phyloP scores from a whole-genome alignment of 2,797 vertebrate species.

The Megalops cyprinoides region DNA sequence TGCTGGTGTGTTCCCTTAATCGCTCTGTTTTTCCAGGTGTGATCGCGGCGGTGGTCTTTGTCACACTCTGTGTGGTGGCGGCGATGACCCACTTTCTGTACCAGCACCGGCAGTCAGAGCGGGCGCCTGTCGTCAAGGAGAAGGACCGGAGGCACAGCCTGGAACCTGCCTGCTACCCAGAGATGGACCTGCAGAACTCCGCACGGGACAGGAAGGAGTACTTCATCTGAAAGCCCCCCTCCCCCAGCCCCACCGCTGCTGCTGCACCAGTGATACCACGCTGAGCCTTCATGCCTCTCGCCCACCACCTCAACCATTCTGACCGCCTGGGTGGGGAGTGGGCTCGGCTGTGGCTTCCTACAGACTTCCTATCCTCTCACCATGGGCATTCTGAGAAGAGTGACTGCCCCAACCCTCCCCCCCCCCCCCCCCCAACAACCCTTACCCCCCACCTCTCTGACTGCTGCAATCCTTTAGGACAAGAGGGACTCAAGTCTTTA shows the following conservation, averaged over 20 bases:
- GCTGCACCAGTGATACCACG: not conserved
- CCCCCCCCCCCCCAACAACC: too few relatives aligned
- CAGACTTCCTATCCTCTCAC: constrained; percentile 25
- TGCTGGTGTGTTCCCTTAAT: not conserved
- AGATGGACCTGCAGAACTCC: constrained; percentile 80
- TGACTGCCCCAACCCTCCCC: too few relatives aligned
- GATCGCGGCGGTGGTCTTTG: constrained; percentile 81
- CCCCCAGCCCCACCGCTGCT: not conserved
- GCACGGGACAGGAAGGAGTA: constrained; percentile 83
- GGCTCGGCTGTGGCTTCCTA: constrained; percentile 8
- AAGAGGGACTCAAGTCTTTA: not conserved
- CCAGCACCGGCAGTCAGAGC: constrained; percentile 77
- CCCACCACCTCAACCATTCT: constrained; percentile 6
- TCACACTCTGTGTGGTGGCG: constrained; percentile 77
- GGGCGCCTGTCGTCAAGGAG: constrained; percentile 66
- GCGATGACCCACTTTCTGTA: constrained; percentile 80
- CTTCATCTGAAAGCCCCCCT: constrained; percentile 84
- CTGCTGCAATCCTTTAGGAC: not conserved
- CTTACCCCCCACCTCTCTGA: too few relatives aligned
- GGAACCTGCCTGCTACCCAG: constrained; percentile 57
- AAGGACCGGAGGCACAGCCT: constrained; percentile 76
- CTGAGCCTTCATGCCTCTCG: constrained; percentile 23
- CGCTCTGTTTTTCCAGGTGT: constrained; percentile 65
- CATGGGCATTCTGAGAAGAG: constrained; percentile 22
- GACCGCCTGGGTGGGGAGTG: constrained; percentile 17